These are phyloP conservation scores for Apocheima hispidaria DNA, from an alignment of 2,888 invertebrate genomes.

Conservation along the genomic window DNA sequence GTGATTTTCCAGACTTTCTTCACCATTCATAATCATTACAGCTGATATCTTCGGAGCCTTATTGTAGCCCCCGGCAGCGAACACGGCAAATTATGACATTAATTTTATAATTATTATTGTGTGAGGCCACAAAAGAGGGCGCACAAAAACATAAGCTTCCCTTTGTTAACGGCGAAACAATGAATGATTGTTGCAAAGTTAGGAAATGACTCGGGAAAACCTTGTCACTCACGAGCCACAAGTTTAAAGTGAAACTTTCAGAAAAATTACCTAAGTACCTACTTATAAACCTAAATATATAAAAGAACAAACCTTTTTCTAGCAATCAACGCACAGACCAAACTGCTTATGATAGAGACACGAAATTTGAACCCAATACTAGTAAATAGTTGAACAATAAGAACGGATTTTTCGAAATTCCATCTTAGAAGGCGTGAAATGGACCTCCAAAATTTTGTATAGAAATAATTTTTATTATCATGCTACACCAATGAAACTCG, in stretches of 20 bases:
- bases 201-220: constrained; percentile 61
- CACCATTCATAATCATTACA: constrained; percentile 77
- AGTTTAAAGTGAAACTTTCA: constrained; percentile 43
- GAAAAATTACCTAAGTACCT: constrained; percentile 7
- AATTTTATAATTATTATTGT: constrained; percentile 77
- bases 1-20: constrained; percentile 67
- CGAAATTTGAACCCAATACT: too few species aligned
- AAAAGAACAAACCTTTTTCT: too few species aligned
- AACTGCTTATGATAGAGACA: too few species aligned
- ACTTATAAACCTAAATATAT: too few species aligned
- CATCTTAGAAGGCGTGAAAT: too few species aligned
- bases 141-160: constrained; percentile 69
- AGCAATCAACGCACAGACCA: too few species aligned
- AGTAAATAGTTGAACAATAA: too few species aligned
- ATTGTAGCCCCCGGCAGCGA: constrained; percentile 59
- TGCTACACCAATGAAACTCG: too few species aligned
- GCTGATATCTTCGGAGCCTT: constrained; percentile 63
- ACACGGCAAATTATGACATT: constrained; percentile 76
- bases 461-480: too few species aligned
- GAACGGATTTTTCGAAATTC: too few species aligned
- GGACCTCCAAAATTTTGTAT: too few species aligned
- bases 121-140: constrained; percentile 65
- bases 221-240: constrained; percentile 39
- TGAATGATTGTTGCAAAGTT: constrained; percentile 64
- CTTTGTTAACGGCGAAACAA: constrained; percentile 68